Base-by-base conservation (phyloP, 2,797 vertebrate genomes). In the Crypturellus tataupa region DNA sequence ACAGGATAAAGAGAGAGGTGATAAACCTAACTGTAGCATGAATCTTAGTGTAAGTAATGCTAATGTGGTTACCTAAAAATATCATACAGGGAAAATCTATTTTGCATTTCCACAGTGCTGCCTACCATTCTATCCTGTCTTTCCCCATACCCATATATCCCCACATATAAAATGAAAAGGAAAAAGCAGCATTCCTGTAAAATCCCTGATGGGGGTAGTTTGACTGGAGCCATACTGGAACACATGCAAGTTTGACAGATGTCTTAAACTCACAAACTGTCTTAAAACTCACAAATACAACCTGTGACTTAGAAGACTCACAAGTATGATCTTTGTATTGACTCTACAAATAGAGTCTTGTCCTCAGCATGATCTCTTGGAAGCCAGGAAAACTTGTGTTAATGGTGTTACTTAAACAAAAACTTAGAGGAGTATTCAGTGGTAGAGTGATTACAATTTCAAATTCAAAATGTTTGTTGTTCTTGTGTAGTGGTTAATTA, bases 61-160 rank as follows among this genome's bases (percentile, higher is more conserved):
- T 90, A 62, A 64, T 47, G 64, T 0, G 7, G 15, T n/a, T 68
- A 60, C 31, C 17, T 68, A 70, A 90, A 85, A 87, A 65, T 35
- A 67, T 4, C 11, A 24, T 25, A 56, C 2, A 37, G 14, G 7
- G 29, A 80, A 11, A 87, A 76, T 39, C 12, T 84, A 5, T 37
- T 83, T 69, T 87, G 23, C 21, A 70, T 87, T 83, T 95, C 47
- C 40, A 67, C 18, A 69, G 31, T 81, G 46, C 33, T 42, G 51
- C 35, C 14, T 59, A 33, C 27, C 11, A 79, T 79, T 67, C 63
- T 10, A 42, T 20, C 9, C 37, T 59, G 10, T 65, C 27, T 81
- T 92, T 91, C 17, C 27, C 13, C 20, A 58, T 49, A 51, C 2
- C 23, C 6, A 31, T 15, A 4, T 72, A 47, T 47, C 21, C 21